Evolutionary conservation across 1,140 invertebrate genomes (phyloP), one percentile per base, ranked within the genome.

Genomic region (Zaprionus lachaisei): DNA sequence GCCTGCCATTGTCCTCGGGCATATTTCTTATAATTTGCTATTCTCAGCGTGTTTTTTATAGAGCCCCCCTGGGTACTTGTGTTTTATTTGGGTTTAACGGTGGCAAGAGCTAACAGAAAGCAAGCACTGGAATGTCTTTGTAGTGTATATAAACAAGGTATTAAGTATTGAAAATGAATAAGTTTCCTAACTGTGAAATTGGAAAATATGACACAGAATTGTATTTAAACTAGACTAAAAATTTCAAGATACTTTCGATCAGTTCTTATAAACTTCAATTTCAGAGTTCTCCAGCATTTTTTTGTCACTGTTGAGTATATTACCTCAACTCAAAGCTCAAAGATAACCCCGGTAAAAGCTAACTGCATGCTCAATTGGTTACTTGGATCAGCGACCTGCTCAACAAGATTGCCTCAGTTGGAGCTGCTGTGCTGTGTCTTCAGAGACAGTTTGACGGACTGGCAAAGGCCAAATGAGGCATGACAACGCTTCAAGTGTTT

Each of bases 401-500:
- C 56, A 61, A 67, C 44, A 61, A 57, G 20, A 47, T 38, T 17
- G 28, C 7, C 14, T 20, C 28, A 56, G 15, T 15, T 14, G 12
- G 37, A 38, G 12, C 7, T 38, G 37, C 31, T 38, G 37, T 38
- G 37, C 31, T 4, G 37, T 4, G 37, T 12, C 47, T 38, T 12
- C 15, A 7, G 51, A 56, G 31, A 14, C 4, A 12, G 54, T 20
- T 9, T 5, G 15, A 15, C 63, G 44, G 20, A 51, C 28, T 41
- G 41, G 12, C 41, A 37, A 71, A 76, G 58, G 31, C 63, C 79
- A 58, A 84, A 89, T 79, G 75, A 79, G 81, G 71, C 78, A 57
- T 90, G 85, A 90, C 85, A 90, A 82, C 67, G 81, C 82, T 73
- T 74, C 81, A 90, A 90, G 85, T 91, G 84, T 87, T 92, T 92